Evolutionary conservation across 2,888 invertebrate genomes (phyloP).

Genomic region (Diarsia mendica): DNA sequence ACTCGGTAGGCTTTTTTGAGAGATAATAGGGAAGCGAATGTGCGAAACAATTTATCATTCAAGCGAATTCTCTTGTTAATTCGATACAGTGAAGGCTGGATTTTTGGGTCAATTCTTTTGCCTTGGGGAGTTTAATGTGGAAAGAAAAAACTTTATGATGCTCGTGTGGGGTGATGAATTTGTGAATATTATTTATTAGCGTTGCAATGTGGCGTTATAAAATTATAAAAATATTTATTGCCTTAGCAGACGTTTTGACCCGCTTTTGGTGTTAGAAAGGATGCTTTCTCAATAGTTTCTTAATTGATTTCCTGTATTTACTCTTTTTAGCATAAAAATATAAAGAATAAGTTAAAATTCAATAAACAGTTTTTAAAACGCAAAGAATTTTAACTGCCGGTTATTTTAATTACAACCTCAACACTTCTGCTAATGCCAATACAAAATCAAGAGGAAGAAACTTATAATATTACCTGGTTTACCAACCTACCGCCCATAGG

Average conservation of each 20-base stretch:
- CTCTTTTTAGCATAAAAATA: background rate
- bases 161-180: slow-evolving; percentile 70
- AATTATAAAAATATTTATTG: slow-evolving; percentile 57
- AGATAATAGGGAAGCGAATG: slow-evolving; percentile 75
- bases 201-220: slow-evolving; percentile 65
- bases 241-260: slow-evolving; percentile 30
- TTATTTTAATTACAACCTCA: background rate
- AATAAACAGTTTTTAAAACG: too few species aligned
- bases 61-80: slow-evolving; percentile 85
- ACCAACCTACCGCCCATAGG: background rate
- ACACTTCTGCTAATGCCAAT: too few species aligned
- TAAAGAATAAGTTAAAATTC: background rate
- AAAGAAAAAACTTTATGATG: slow-evolving; percentile 73
- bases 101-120: slow-evolving; percentile 78
- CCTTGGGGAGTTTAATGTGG: slow-evolving; percentile 71
- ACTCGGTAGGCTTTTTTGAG: slow-evolving; percentile 54
- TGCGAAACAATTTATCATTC: slow-evolving; percentile 83
- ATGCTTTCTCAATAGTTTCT: slow-evolving; percentile 8
- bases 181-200: slow-evolving; percentile 64
- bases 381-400: background rate
- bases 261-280: slow-evolving; percentile 26
- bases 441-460: background rate
- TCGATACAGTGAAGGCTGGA: slow-evolving; percentile 80
- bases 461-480: background rate
- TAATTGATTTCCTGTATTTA: slow-evolving; percentile 7